Percentiles rank a stretch among this genome's conserved stretches.
phyloP scores from a whole-genome alignment of 2,113 vertebrate species.

The Fulmarus glacialis region DNA sequence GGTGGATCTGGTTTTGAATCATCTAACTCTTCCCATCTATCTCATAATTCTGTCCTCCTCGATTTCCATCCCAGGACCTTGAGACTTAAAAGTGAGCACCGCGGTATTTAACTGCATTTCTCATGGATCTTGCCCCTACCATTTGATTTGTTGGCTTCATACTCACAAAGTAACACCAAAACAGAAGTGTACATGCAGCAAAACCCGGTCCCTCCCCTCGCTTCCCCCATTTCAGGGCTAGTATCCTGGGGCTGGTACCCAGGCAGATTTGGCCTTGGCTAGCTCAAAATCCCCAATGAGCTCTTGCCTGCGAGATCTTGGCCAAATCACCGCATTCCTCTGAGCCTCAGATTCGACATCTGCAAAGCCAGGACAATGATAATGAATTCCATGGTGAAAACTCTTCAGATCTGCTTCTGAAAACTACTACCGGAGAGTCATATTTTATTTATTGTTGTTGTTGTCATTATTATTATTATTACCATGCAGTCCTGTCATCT shows the following conservation, averaged over 20 bases:
- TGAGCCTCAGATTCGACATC: neutral
- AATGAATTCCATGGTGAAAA: neutral
- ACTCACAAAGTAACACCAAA: neutral
- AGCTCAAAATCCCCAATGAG: neutral
- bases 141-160: neutral
- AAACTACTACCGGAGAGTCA: neutral
- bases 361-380: neutral
- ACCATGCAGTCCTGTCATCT: neutral
- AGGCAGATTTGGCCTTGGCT: neutral
- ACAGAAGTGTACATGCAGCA: accelerated
- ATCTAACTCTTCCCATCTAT: neutral
- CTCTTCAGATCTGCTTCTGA: neutral
- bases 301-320: neutral
- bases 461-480: neutral
- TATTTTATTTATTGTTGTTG: neutral
- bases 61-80: neutral
- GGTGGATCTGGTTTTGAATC: neutral
- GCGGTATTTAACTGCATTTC: neutral
- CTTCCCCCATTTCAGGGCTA: neutral
- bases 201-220: neutral
- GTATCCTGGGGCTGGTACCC: neutral
- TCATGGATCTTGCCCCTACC: neutral
- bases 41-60: neutral
- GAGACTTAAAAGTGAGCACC: neutral
- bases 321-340: neutral